These are phyloP conservation scores for Karalla daura DNA, from an alignment of 2,797 vertebrate species.

Conservation along the genomic window DNA sequence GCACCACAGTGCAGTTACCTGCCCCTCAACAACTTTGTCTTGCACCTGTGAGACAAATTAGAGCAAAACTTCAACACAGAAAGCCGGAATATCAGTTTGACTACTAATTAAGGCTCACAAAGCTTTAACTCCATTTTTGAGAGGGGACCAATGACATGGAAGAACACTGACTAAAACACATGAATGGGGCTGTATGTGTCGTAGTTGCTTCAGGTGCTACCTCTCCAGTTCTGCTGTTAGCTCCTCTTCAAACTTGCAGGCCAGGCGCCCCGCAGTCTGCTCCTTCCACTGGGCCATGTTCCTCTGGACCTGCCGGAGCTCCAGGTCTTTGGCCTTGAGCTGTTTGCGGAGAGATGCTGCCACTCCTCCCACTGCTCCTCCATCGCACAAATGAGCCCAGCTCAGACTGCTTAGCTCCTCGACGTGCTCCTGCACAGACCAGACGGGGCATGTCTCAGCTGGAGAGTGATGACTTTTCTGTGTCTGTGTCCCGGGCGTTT, in stretches of 20 bases:
- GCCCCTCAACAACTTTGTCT: slow-evolving; percentile 75
- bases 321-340: slow-evolving; percentile 78
- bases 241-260: slow-evolving; percentile 80
- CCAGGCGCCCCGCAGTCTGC: slow-evolving; percentile 73
- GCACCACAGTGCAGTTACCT: slow-evolving; percentile 78
- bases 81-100: neutral
- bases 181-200: neutral
- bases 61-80: slow-evolving; percentile 19
- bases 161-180: neutral
- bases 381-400: slow-evolving; percentile 53
- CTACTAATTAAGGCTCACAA: neutral
- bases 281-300: slow-evolving; percentile 82
- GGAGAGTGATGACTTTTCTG: neutral
- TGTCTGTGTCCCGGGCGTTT: neutral
- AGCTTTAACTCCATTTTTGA: neutral
- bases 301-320: slow-evolving; percentile 79
- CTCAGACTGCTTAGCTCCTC: slow-evolving; percentile 81
- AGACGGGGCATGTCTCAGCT: neutral
- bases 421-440: slow-evolving; percentile 80
- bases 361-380: slow-evolving; percentile 39
- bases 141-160: neutral
- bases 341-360: slow-evolving; percentile 73
- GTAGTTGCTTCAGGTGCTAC: slow-evolving; percentile 52
- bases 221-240: slow-evolving; percentile 79
- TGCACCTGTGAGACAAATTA: slow-evolving; percentile 77